Conservation (phyloP, 2,888 invertebrate genomes). For the Laothoe populi region DNA sequence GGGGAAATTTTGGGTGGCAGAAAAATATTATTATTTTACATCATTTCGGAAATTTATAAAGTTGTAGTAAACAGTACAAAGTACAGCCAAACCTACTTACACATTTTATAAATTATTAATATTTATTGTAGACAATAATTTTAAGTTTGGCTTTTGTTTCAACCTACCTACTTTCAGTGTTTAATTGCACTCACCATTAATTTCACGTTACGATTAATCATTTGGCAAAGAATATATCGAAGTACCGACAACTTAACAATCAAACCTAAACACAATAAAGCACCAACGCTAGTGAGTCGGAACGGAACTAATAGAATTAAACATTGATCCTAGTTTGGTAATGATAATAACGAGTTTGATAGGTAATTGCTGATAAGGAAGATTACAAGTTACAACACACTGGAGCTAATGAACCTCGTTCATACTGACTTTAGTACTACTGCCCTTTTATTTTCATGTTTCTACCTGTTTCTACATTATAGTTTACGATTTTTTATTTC, state of each 20-base stretch:
- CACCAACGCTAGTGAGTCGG: background rate
- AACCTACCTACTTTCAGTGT: background rate
- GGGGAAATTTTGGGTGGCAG: no score
- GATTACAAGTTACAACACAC: background rate
- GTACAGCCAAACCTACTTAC: background rate
- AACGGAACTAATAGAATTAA: constrained; percentile 30
- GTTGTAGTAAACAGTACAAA: background rate
- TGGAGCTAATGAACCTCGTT: constrained; percentile 3
- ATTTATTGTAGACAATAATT: no score
- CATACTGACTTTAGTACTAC: background rate
- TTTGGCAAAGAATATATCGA: background rate
- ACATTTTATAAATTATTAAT: no score
- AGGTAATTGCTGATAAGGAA: constrained; percentile 25
- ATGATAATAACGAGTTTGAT: constrained; percentile 24
- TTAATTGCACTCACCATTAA: constrained; percentile 25
- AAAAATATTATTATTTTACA: background rate
- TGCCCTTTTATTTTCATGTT: no score
- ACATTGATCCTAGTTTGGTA: constrained; percentile 27
- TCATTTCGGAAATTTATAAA: background rate
- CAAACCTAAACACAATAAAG: background rate
- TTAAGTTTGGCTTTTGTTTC: background rate
- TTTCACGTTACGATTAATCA: constrained; percentile 17
- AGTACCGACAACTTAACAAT: background rate
- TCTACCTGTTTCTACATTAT: no score
- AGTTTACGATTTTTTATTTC: no score